Conservation (phyloP, 1,140 invertebrate genomes). For the Eurosta solidaginis region DNA sequence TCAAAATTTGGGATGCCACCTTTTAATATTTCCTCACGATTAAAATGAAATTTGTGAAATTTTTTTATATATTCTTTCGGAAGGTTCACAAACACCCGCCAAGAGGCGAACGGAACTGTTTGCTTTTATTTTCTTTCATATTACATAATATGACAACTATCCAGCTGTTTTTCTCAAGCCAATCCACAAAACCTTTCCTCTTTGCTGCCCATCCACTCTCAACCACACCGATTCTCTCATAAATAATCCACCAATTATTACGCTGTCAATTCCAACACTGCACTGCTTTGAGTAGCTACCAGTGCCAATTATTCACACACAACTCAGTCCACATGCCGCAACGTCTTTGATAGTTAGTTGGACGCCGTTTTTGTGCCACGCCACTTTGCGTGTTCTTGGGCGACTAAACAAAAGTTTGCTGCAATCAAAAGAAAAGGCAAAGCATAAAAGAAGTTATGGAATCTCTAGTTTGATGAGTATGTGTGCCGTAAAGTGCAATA, state of each 20-base stretch:
- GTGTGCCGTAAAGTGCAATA: constrained; percentile 16
- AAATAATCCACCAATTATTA: constrained; percentile 59
- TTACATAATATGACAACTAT: too few species aligned
- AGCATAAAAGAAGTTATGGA: not conserved
- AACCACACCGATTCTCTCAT: constrained; percentile 37
- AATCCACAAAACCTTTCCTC: too few species aligned
- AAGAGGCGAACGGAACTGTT: too few species aligned
- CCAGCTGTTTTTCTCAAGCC: too few species aligned
- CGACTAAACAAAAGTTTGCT: constrained; percentile 12
- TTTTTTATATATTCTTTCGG: too few species aligned
- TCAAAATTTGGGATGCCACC: too few species aligned
- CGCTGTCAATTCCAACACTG: constrained; percentile 59
- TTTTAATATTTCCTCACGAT: too few species aligned
- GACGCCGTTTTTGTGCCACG: not conserved
- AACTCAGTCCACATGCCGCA: not conserved
- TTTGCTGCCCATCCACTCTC: not conserved
- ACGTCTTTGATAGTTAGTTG: not conserved
- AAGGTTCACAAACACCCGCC: too few species aligned
- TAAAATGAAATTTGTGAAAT: too few species aligned
- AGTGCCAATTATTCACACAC: not conserved
- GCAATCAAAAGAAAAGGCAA: not conserved
- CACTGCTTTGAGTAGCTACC: constrained; percentile 42
- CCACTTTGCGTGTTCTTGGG: not conserved
- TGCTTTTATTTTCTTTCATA: too few species aligned
- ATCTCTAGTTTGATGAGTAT: not conserved